Base-by-base conservation (phyloP, 53 echinoderm and acorn worm genomes). In the Echinarachnius parma region DNA sequence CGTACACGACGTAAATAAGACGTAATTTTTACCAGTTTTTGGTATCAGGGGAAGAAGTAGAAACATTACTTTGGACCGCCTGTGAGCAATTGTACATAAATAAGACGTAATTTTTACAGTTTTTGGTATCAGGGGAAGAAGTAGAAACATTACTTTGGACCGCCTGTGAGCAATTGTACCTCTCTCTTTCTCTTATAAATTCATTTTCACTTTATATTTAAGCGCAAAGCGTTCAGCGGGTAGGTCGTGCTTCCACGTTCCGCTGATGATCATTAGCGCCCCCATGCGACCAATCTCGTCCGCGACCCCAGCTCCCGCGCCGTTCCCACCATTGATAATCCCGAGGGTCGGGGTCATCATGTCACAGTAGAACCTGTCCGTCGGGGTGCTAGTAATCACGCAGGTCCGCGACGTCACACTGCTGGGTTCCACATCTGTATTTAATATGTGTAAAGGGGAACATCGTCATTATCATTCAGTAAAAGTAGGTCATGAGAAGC, bases 321-420 rank as follows among this genome's bases (percentile, higher is more conserved):
- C 94, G 49, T 90, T 86, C 20, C 93, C 89, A 29, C 89, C 89
- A 3, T 78, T 76, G 1, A 83, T 27, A 28, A 93, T 65, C 11
- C 94, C 94, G 37, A 89, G 69, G 18, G 27, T 59, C 54, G 89
- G 66, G 9, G 84, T 71, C 0, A 86, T 63, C 94, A 93, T 93
- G 64, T 90, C 94, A 64, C 89, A 86, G 80, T 89, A 93, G 9
- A 60, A 84, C 7, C 84, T 59, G 3, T 58, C 32, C 8, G 86
- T 90, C 0, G 78, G 83, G 32, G 94, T 93, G 2, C 9, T 26
- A 20, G 65, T 75, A 14, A 84, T 78, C 2, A 93, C 68, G 31
- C 68, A 68, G 9, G 52, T 50, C 32, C 19, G 9, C 19, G 35
- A 18, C 13, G 4, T 52, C 3, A 68, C 4, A n/a, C 50, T 50